A percentile compares a stretch with the other conserved stretches of the same genome.
Evolutionary conservation across 2,113 vertebrate species (phyloP).

Genomic region (Xiphophorus maculatus): DNA sequence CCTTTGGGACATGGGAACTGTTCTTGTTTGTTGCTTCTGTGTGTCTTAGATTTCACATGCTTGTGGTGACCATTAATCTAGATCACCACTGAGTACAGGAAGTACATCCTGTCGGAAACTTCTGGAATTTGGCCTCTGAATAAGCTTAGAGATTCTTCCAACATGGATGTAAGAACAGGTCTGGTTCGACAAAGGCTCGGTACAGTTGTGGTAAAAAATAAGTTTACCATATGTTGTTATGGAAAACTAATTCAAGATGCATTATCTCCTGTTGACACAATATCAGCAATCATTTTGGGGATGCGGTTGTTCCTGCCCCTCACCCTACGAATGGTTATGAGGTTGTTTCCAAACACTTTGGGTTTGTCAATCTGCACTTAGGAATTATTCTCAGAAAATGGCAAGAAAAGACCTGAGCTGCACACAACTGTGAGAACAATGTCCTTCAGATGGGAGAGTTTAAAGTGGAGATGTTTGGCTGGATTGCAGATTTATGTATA

Average conservation of each 20-base stretch:
- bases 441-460: neutral
- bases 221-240: no score
- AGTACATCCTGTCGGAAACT: neutral
- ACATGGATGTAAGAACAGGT: neutral
- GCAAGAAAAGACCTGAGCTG: neutral
- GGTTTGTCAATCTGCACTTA: no score
- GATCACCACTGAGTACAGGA: neutral
- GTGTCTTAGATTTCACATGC: neutral
- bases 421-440: neutral
- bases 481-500: neutral
- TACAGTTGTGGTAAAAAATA: neutral
- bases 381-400: no score
- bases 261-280: neutral
- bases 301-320: neutral
- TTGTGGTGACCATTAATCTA: neutral
- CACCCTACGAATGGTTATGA: neutral
- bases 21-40: constrained; percentile 6
- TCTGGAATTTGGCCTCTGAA: neutral
- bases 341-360: neutral
- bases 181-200: neutral
- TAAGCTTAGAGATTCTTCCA: neutral
- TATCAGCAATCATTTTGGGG: neutral
- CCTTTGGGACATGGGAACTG: neutral
- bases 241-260: neutral
- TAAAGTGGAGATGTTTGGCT: neutral